These are phyloP conservation scores for Pseudonaja textilis DNA, from an alignment of 2,113 vertebrate genomes.

Conservation along the genomic window DNA sequence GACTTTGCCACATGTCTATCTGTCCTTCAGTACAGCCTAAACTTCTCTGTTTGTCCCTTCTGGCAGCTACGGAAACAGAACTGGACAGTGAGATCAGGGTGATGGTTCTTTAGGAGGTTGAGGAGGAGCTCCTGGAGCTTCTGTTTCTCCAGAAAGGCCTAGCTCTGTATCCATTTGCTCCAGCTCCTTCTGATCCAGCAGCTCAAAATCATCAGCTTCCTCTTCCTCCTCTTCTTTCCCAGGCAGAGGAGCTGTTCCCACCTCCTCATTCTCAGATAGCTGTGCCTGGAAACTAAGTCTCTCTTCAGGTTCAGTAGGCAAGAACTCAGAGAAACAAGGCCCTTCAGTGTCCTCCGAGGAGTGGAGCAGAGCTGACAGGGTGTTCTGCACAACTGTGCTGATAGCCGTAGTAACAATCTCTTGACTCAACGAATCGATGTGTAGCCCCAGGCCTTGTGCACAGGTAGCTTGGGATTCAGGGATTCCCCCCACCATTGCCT, in stretches of 20 bases:
- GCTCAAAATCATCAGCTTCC: conserved; percentile 90
- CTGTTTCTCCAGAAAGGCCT: conserved; percentile 69
- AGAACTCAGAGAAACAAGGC: conserved; percentile 65
- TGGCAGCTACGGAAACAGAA: conserved; percentile 44
- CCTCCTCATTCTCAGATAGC: conserved; percentile 63
- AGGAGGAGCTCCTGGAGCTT: neutral
- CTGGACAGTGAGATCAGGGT: conserved; percentile 42
- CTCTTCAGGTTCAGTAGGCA: conserved; percentile 70
- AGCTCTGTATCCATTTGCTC: conserved; percentile 86
- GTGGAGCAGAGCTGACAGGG: conserved; percentile 80
- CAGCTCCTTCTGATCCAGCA: conserved; percentile 98
- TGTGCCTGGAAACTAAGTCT: conserved; percentile 65
- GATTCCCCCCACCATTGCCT: conserved; percentile 19
- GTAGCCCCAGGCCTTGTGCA: conserved; percentile 59
- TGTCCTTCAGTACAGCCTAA: conserved; percentile 55
- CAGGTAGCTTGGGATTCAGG: conserved; percentile 45
- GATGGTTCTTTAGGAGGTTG: conserved; percentile 32
- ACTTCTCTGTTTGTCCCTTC: conserved; percentile 44
- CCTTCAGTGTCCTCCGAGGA: conserved; percentile 74
- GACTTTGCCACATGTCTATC: conserved; percentile 21
- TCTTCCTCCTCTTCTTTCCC: conserved; percentile 84
- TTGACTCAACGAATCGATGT: conserved; percentile 81
- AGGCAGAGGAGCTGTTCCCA: conserved; percentile 46
- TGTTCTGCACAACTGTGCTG: conserved; percentile 83
- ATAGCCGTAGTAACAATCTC: conserved; percentile 87